Percentiles rank a stretch among this genome's conserved stretches.
Evolutionary conservation across 2,113 vertebrate genomes (phyloP).

Genomic region (Acanthisitta chloris): DNA sequence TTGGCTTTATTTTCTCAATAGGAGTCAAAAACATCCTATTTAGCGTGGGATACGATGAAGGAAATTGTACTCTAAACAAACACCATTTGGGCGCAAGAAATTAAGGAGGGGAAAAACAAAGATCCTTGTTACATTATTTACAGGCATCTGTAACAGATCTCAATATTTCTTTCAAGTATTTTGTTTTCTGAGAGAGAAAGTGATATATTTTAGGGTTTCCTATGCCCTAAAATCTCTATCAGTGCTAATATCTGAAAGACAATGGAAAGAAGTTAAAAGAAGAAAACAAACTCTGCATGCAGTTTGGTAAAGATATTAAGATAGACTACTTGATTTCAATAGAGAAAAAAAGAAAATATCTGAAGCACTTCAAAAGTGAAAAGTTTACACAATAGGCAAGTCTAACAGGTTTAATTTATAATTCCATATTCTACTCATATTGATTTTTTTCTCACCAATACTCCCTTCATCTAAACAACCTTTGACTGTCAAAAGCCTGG

Average conservation of each 20-base stretch:
- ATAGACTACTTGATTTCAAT: background rate
- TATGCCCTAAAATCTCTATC: background rate
- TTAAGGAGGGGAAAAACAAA: background rate
- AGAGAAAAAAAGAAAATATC: background rate
- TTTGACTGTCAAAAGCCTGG: background rate
- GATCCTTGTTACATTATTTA: background rate
- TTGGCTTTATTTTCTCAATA: background rate
- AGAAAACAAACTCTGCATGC: background rate
- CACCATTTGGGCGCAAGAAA: background rate
- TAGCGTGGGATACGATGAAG: background rate
- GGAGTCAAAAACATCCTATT: background rate
- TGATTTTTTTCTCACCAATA: background rate
- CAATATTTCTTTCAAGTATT: background rate
- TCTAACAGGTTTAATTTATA: constrained; percentile 2
- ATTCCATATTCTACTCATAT: background rate
- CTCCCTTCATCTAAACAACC: background rate
- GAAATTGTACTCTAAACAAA: background rate
- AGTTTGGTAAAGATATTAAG: background rate
- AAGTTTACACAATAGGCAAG: background rate
- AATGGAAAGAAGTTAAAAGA: background rate
- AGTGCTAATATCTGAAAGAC: background rate
- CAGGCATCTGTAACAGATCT: background rate
- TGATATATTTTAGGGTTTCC: background rate
- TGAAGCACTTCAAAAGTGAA: background rate
- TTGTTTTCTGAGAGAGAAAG: background rate